Evolutionary conservation across 2,113 vertebrate genomes (phyloP).

Genomic region (Pteronura brasiliensis): DNA sequence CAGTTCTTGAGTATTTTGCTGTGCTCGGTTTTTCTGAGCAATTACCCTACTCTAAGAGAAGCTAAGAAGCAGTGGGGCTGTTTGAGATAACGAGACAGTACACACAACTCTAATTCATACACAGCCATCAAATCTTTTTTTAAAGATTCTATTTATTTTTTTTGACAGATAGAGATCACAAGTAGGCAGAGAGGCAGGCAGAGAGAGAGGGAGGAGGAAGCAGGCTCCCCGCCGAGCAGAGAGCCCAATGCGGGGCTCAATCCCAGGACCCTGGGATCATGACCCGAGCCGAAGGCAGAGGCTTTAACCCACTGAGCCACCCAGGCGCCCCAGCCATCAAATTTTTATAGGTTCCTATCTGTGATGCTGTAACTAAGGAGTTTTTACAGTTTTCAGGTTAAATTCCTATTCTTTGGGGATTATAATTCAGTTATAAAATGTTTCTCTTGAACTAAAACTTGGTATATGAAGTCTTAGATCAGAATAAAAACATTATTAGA

Average conservation of each 20-base stretch:
- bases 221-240: too few species aligned
- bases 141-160: too few species aligned
- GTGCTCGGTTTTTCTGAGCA: constrained; percentile 57
- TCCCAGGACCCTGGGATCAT: too few species aligned
- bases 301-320: too few species aligned
- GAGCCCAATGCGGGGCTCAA: too few species aligned
- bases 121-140: constrained; percentile 43
- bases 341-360: constrained; percentile 61
- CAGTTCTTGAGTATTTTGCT: not conserved
- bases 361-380: constrained; percentile 22
- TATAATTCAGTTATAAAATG: constrained; percentile 52
- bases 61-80: constrained; percentile 54
- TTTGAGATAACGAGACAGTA: constrained; percentile 73
- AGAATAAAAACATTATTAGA: constrained; percentile 42
- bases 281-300: too few species aligned
- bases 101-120: constrained; percentile 47
- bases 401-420: constrained; percentile 56
- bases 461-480: not conserved
- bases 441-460: constrained; percentile 18
- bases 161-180: too few species aligned
- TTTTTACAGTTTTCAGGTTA: constrained; percentile 65
- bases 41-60: constrained; percentile 54
- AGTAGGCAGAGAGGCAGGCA: too few species aligned
- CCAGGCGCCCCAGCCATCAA: not conserved
- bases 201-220: too few species aligned